Conservation (phyloP, 2,888 invertebrate species). For the Rhagophthalmus giganteus region DNA sequence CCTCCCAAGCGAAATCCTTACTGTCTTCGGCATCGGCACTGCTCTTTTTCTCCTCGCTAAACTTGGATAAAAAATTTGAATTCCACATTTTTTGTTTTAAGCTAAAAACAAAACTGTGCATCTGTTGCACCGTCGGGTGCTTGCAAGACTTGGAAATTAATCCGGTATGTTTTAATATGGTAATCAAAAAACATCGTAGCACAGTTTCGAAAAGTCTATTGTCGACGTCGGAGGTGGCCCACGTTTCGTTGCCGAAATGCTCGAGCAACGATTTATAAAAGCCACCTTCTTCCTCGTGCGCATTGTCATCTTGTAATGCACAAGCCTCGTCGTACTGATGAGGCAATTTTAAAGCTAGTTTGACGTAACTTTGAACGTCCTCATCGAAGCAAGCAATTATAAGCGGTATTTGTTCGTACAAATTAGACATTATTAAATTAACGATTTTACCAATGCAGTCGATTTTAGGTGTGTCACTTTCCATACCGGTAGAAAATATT, state of each 20-base stretch:
- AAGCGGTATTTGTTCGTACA: slow-evolving; percentile 32
- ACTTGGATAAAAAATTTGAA: slow-evolving; percentile 26
- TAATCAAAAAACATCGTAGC: slow-evolving; percentile 57
- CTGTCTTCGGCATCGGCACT: slow-evolving; percentile 21
- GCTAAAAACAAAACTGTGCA: slow-evolving; percentile 47
- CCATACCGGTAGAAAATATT: slow-evolving; percentile 51
- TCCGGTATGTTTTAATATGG: slow-evolving; percentile 60
- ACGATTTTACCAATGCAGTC: slow-evolving; percentile 37
- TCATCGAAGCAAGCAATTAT: slow-evolving; percentile 29
- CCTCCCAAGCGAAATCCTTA: slow-evolving; percentile 21
- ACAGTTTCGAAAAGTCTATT: slow-evolving; percentile 56
- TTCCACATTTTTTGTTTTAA: slow-evolving; percentile 47
- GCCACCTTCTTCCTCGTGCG: slow-evolving; percentile 35
- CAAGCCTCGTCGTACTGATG: slow-evolving; percentile 51
- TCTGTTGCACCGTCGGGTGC: slow-evolving; percentile 46
- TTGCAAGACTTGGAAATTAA: slow-evolving; percentile 50
- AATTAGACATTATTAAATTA: slow-evolving; percentile 32
- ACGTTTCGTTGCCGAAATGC: slow-evolving; percentile 54
- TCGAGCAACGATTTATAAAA: slow-evolving; percentile 54
- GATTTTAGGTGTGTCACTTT: slow-evolving; percentile 36
- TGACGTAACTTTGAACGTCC: slow-evolving; percentile 42
- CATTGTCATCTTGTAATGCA: slow-evolving; percentile 37
- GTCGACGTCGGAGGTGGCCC: slow-evolving; percentile 58
- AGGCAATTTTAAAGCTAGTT: slow-evolving; percentile 47
- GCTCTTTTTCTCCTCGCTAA: slow-evolving; percentile 22